Evolutionary conservation across 2,797 vertebrate genomes (phyloP).

Genomic region (Urophycis tenuis): DNA sequence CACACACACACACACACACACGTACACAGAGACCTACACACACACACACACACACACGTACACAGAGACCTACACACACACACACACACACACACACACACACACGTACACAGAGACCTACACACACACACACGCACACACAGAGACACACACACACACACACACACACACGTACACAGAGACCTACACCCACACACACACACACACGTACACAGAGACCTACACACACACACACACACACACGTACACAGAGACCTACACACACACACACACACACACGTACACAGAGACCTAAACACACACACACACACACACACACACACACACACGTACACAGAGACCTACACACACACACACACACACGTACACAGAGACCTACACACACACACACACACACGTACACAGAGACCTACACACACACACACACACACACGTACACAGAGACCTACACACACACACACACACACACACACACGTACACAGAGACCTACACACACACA

Average conservation of each 20-base stretch:
- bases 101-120: not conserved
- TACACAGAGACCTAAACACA: not conserved
- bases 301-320: conserved; percentile 16
- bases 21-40: too few relatives aligned
- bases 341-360: not conserved
- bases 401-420: not conserved
- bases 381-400: too few relatives aligned
- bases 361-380: not conserved
- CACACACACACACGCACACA: too few relatives aligned
- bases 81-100: not conserved
- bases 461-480: not conserved
- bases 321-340: not conserved
- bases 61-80: not conserved
- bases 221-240: not conserved
- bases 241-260: not conserved
- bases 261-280: conserved; percentile 1
- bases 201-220: not conserved
- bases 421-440: conserved; percentile 7
- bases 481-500: not conserved
- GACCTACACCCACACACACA: conserved; percentile 9
- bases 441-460: conserved; percentile 8
- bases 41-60: conserved; percentile 15
- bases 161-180: conserved; percentile 5
- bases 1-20: conserved; percentile 4
- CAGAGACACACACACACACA: conserved; percentile 2